Base-by-base conservation (phyloP, 2,113 vertebrate genomes). In the Labeo catla region DNA sequence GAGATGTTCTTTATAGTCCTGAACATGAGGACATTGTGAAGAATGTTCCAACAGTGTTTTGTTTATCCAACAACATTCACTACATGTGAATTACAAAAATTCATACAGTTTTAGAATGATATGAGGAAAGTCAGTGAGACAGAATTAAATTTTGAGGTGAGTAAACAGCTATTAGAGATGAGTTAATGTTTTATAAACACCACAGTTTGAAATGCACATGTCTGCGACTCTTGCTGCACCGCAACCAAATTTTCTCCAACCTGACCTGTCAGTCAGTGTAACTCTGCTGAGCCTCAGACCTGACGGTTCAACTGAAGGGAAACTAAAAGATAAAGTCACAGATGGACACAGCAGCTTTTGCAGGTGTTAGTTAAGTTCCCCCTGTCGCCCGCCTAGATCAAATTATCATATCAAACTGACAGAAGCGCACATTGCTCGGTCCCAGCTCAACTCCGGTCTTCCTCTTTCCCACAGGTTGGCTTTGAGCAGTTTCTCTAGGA, bases 401-500 rank as follows among this genome's bases (percentile, higher is more conserved):
- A 68, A 79, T 39, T 52, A 80, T 39, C 47, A 34, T 47, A 76
- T 66, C 57, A 66, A 39, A 36, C 63, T 73, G 76, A 34, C 77
- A 86, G 50, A 36, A 70, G 63, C 19, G 2, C 36, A n/a, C 34
- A 85, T 39, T 47, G 9, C 36, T 72, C 15, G 4, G 34, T 84
- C 54, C 49, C 73, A 57, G 36, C 61, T 76, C 21, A 87, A 77
- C 19, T 21, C n/a, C 57, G 59, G 9, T 68, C 83, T 77, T 87
- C 84, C 79, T 59, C 16, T 76, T 83, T 65, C 76, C 76, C 78
- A 73, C 91, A 98, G 98, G 92, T 90, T 97, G 86, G 93, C 94
- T 73, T 89, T 90, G 3, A 96, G 91, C 90, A 96, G 91, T 89
- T 92, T 92, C 89, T 90, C 95, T 89, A 97, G 95, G 87, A 97